Evolutionary conservation across 2,113 vertebrate genomes (phyloP), one percentile per base, ranked within the genome.

Genomic region (Pedionomus torquatus): DNA sequence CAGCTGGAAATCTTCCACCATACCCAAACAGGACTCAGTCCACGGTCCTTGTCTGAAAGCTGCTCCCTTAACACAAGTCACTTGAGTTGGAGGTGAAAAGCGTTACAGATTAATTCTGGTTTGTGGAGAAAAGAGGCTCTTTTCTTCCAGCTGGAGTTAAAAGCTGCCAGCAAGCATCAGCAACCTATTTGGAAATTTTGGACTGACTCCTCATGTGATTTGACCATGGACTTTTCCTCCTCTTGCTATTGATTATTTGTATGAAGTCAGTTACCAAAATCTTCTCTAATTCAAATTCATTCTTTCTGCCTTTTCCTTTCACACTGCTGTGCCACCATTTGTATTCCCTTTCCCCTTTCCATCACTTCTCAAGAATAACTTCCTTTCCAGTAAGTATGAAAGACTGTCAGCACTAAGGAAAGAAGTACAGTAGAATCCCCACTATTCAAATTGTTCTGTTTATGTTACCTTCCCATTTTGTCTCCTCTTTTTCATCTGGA

Each of bases 1-100:
- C 84, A 93, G 87, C 87, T 96, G 94, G 89, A 96, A 96, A 76
- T 94, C 54, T 95, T 97, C 89, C 90, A 94, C 91, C 91, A 70
- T 94, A 93, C 82, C 78, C 91, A 96, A 96, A 91, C 72, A 96
- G 90, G 64, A 87, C 76, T 92, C 44, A 19, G 48, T 77, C 92
- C 92, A 94, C 85, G 44, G 76, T 75, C 35, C 69, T 90, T 89
- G 80, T 92, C 74, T 94, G 78, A 93, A 96, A 95, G 89, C 94
- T 95, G 89, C 89, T 77, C 77, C 65, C 52, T 93, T 96, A 89
- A 82, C 81, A 84, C 91, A 90, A 95, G 86, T 89, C 95, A 91
- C 80, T 95, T 68, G 80, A 96, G 77, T 21, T 96, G 92, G 69
- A 94, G 48, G 76, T 89, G 64, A 89, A 96, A 90, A 93, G 82